These are phyloP conservation scores for Drosophila pectinifera DNA, from an alignment of 1,140 invertebrate genomes.

Conservation along the genomic window DNA sequence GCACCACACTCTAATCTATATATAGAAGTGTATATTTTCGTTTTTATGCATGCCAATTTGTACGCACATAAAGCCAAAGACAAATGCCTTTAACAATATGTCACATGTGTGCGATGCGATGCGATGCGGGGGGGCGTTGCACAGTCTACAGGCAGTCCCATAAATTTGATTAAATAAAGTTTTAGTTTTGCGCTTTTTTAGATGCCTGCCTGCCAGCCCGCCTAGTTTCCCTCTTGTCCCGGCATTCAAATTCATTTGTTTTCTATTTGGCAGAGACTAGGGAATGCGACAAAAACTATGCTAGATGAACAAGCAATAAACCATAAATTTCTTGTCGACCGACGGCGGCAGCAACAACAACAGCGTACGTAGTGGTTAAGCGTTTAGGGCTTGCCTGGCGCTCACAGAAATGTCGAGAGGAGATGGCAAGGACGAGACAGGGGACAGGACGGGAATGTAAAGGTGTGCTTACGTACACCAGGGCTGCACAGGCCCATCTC, in stretches of 20 bases:
- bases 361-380: slow-evolving; percentile 51
- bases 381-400: slow-evolving; percentile 62
- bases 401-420: slow-evolving; percentile 27
- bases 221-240: neutral
- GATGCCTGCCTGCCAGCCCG: neutral
- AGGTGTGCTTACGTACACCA: slow-evolving; percentile 59
- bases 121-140: neutral
- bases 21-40: slow-evolving; percentile 4
- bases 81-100: slow-evolving; percentile 74
- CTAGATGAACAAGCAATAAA: slow-evolving; percentile 82
- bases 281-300: slow-evolving; percentile 81
- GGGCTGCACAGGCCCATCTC: slow-evolving; percentile 22
- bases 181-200: slow-evolving; percentile 70
- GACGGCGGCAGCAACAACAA: slow-evolving; percentile 40
- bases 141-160: slow-evolving; percentile 42
- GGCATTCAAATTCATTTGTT: slow-evolving; percentile 41
- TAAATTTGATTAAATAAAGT: slow-evolving; percentile 84
- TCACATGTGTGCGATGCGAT: slow-evolving; percentile 49
- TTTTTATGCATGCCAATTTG: slow-evolving; percentile 44
- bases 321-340: slow-evolving; percentile 78
- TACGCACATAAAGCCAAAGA: slow-evolving; percentile 38
- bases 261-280: slow-evolving; percentile 55
- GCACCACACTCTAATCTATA: neutral
- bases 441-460: slow-evolving; percentile 26
- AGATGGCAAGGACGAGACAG: slow-evolving; percentile 5